Percentiles rank a stretch among this genome's conserved stretches.
Conservation (phyloP, 2,797 vertebrate genomes). For the Pseudochirops corinnae region DNA sequence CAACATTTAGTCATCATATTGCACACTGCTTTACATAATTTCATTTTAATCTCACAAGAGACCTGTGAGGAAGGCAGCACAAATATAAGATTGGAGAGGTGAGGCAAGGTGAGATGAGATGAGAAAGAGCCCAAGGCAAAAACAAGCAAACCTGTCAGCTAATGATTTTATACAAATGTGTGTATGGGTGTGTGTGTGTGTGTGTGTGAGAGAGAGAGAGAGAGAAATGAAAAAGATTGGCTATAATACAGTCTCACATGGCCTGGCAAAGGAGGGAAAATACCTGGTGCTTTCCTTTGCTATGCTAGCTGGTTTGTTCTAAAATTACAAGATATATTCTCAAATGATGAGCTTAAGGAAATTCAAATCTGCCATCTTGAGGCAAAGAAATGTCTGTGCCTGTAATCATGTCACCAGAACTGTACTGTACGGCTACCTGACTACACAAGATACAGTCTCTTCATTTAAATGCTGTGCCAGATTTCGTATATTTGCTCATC, state of each 20-base stretch:
- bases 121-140: neutral
- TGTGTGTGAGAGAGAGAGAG: too few relatives aligned
- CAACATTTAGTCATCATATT: neutral
- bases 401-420: neutral
- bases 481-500: neutral
- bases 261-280: neutral
- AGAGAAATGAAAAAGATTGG: neutral
- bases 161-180: too few relatives aligned
- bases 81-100: neutral
- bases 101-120: neutral
- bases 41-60: neutral
- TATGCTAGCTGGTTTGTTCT: slow-evolving; percentile 17
- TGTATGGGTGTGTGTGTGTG: too few relatives aligned
- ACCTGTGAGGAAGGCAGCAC: neutral
- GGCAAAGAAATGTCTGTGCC: slow-evolving; percentile 44
- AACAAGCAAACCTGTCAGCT: neutral
- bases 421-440: neutral
- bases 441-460: neutral
- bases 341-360: slow-evolving; percentile 27
- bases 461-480: neutral
- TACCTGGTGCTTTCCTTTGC: neutral
- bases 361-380: slow-evolving; percentile 73
- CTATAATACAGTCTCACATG: neutral
- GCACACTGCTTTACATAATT: neutral
- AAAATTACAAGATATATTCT: slow-evolving; percentile 54